phyloP scores from a whole-genome alignment of 1,140 invertebrate species.

The Drosophila ironensis region DNA sequence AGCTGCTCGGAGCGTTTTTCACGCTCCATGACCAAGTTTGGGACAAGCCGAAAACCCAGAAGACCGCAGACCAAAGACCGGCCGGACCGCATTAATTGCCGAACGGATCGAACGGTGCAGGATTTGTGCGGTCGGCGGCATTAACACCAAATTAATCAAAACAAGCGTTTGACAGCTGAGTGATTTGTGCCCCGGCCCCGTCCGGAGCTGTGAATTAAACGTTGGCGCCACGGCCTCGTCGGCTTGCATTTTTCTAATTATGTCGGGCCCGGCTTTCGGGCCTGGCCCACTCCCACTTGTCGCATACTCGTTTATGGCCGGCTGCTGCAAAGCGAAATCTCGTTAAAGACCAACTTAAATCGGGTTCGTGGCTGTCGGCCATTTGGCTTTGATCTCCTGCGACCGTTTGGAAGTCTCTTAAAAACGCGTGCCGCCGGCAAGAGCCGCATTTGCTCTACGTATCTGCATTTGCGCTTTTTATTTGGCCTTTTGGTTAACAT shows the following conservation, averaged over 20 bases:
- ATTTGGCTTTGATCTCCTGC: constrained; percentile 55
- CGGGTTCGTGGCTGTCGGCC: constrained; percentile 43
- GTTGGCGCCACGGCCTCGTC: constrained; percentile 51
- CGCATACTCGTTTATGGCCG: constrained; percentile 47
- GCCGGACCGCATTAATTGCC: constrained; percentile 59
- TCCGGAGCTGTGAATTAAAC: constrained; percentile 39
- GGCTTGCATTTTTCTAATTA: constrained; percentile 41
- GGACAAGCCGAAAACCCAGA: background rate
- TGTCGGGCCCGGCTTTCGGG: constrained; percentile 17
- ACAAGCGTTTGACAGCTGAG: constrained; percentile 74
- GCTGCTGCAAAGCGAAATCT: constrained; percentile 53
- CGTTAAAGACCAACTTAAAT: constrained; percentile 55
- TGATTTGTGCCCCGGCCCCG: constrained; percentile 59
- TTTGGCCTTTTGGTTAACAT: constrained; percentile 18
- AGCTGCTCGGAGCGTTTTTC: constrained; percentile 49
- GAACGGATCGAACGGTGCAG: constrained; percentile 41
- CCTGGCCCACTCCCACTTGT: constrained; percentile 60
- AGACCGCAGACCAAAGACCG: constrained; percentile 12
- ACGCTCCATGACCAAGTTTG: constrained; percentile 70
- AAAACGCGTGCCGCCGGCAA: constrained; percentile 66
- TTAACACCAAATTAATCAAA: constrained; percentile 77
- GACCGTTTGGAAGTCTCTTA: constrained; percentile 30
- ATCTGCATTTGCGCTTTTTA: background rate
- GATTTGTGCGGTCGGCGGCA: constrained; percentile 61
- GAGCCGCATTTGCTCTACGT: constrained; percentile 20